These are phyloP conservation scores for Tachina grossa DNA, from an alignment of 2,888 invertebrate species.

Conservation along the genomic window DNA sequence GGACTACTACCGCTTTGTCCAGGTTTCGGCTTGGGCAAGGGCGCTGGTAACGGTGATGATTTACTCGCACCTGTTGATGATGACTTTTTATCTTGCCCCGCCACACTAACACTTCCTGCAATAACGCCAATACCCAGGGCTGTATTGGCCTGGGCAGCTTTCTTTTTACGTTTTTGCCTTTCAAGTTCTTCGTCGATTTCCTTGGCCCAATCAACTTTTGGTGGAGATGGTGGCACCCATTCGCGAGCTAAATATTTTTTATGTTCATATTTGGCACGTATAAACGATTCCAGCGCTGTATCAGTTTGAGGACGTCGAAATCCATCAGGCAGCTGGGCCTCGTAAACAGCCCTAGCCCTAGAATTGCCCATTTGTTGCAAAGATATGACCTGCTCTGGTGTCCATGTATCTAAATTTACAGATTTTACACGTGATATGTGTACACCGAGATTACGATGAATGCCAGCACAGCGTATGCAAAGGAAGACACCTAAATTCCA, in stretches of 20 bases:
- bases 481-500: constrained; percentile 99
- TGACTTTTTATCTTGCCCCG: constrained; percentile 67
- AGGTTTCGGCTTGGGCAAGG: constrained; percentile 83
- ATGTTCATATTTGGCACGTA: constrained; percentile 98
- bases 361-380: constrained; percentile 99
- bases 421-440: constrained; percentile 99
- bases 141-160: constrained; percentile 84
- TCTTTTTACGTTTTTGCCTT: constrained; percentile 92
- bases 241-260: constrained; percentile 99
- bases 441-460: constrained; percentile 98
- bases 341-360: constrained; percentile 97
- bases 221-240: constrained; percentile 94
- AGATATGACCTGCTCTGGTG: constrained; percentile 96
- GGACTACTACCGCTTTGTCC: constrained; percentile 78
- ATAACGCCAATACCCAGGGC: constrained; percentile 75
- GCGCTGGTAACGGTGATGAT: constrained; percentile 73
- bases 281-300: constrained; percentile 96
- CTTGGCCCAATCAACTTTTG: constrained; percentile 93
- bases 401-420: constrained; percentile 99
- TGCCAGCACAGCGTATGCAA: constrained; percentile 99
- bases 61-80: constrained; percentile 61
- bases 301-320: constrained; percentile 98
- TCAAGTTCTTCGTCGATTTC: constrained; percentile 94
- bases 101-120: constrained; percentile 66
- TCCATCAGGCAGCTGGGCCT: constrained; percentile 97